phyloP scores from a whole-genome alignment of 2,888 invertebrate species.

The Hirtodrosophila confusa region DNA sequence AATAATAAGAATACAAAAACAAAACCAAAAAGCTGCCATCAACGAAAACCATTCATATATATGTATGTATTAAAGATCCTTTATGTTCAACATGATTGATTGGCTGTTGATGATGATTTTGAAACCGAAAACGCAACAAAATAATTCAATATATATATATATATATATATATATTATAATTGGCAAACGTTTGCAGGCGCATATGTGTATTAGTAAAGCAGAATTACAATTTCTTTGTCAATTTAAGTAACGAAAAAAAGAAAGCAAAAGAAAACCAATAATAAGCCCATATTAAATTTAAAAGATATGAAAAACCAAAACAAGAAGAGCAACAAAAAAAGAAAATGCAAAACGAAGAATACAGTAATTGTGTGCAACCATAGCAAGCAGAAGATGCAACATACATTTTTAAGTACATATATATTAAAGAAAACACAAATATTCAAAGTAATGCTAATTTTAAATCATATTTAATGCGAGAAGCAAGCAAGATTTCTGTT shows the following conservation, averaged over 20 bases:
- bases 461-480: slow-evolving; percentile 58
- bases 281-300: slow-evolving; percentile 61
- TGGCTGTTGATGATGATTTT: slow-evolving; percentile 9
- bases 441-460: slow-evolving; percentile 70
- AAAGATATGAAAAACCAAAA: slow-evolving; percentile 27
- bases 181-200: slow-evolving; percentile 43
- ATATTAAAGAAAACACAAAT: slow-evolving; percentile 52
- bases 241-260: slow-evolving; percentile 29
- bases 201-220: slow-evolving; percentile 37
- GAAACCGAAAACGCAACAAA: slow-evolving; percentile 19
- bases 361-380: slow-evolving; percentile 64
- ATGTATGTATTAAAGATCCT: slow-evolving; percentile 10
- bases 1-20: background rate
- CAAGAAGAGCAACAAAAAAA: no score
- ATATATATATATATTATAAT: slow-evolving; percentile 20
- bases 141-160: no score
- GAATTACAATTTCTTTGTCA: slow-evolving; percentile 60
- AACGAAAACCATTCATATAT: slow-evolving; percentile 31
- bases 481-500: slow-evolving; percentile 54
- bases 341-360: slow-evolving; percentile 21
- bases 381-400: slow-evolving; percentile 56
- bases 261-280: slow-evolving; percentile 15
- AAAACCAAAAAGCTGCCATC: slow-evolving; percentile 50
- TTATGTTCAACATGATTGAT: slow-evolving; percentile 31
- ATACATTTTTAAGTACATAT: slow-evolving; percentile 73